These are phyloP conservation scores for Austrofundulus limnaeus DNA, from an alignment of 2,113 vertebrate genomes.

Conservation along the genomic window DNA sequence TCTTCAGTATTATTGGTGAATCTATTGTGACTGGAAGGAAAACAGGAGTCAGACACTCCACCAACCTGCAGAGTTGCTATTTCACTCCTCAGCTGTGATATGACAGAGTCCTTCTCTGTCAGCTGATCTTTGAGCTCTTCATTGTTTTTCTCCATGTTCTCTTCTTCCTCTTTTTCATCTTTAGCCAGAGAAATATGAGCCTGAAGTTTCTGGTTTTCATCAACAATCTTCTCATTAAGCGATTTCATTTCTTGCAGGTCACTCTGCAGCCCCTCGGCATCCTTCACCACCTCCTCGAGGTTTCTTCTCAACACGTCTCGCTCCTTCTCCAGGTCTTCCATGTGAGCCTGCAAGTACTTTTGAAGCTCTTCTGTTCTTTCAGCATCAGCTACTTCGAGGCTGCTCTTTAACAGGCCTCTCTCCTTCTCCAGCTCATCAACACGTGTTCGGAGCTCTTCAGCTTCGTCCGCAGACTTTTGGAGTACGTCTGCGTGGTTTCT, in stretches of 20 bases:
- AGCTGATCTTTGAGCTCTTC: slow-evolving; percentile 73
- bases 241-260: slow-evolving; percentile 84
- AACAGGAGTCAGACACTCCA: slow-evolving; percentile 11
- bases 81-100: slow-evolving; percentile 82
- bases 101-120: slow-evolving; percentile 83
- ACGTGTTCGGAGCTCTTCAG: slow-evolving; percentile 44
- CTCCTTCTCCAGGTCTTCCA: slow-evolving; percentile 82
- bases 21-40: no score
- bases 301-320: slow-evolving; percentile 78
- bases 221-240: slow-evolving; percentile 78
- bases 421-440: slow-evolving; percentile 71
- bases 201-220: slow-evolving; percentile 84
- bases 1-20: no score
- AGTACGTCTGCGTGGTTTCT: slow-evolving; percentile 58
- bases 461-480: slow-evolving; percentile 26
- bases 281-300: slow-evolving; percentile 78
- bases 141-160: slow-evolving; percentile 61
- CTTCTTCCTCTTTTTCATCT: slow-evolving; percentile 60
- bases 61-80: slow-evolving; percentile 85
- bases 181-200: slow-evolving; percentile 67
- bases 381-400: slow-evolving; percentile 73
- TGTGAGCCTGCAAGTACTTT: slow-evolving; percentile 76
- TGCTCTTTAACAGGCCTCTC: slow-evolving; percentile 65
- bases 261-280: slow-evolving; percentile 80
- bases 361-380: slow-evolving; percentile 60